Conservation (phyloP, 1,140 invertebrate species). For the Rhopalosiphum padi region DNA sequence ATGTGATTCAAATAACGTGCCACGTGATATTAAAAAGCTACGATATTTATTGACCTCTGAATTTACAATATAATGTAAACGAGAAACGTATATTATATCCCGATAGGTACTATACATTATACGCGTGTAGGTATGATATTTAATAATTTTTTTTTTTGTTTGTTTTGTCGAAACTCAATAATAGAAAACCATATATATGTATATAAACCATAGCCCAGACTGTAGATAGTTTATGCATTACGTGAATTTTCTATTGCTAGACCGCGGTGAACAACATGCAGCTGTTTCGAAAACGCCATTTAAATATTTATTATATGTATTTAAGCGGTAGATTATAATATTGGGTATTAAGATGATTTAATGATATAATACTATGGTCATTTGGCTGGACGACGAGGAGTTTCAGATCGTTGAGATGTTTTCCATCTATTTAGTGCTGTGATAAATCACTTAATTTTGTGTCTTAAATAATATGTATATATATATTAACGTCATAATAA, state of each 20-base stretch:
- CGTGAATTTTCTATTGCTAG: too few relatives aligned
- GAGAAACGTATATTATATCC: neutral
- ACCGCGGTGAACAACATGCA: too few relatives aligned
- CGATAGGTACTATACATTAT: neutral
- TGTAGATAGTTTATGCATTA: too few relatives aligned
- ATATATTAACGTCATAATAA: too few relatives aligned
- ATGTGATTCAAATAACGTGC: constrained; percentile 26
- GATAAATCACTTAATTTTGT: neutral
- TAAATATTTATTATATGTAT: too few relatives aligned
- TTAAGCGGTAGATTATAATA: too few relatives aligned
- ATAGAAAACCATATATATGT: neutral
- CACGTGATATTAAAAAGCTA: neutral
- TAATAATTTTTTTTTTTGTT: neutral
- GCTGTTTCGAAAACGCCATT: too few relatives aligned
- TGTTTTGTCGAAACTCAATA: neutral
- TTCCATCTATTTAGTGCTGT: neutral
- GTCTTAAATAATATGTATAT: too few relatives aligned
- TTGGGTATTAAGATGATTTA: neutral
- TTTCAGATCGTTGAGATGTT: neutral
- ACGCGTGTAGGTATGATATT: neutral
- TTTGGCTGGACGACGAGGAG: neutral
- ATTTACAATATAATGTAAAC: constrained; percentile 31
- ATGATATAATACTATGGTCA: too few relatives aligned
- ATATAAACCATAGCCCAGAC: too few relatives aligned
- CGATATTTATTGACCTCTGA: constrained; percentile 32